Evolutionary conservation across 2,113 vertebrate species (phyloP), one percentile per base, ranked within the genome.

Genomic region (Rhadina sibilatrix): DNA sequence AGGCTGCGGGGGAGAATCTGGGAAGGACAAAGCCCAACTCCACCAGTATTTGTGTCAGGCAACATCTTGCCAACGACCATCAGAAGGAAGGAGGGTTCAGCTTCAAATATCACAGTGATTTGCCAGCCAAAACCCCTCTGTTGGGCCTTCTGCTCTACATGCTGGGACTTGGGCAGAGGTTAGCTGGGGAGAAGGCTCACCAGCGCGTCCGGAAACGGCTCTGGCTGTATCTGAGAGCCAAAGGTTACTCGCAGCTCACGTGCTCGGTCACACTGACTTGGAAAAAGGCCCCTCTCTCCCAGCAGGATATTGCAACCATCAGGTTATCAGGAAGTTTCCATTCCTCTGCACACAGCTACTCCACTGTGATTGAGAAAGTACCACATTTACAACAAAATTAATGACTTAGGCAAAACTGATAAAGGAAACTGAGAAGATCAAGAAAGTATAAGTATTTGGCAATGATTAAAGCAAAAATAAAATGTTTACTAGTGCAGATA

Each of bases 131-230:
- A 82, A 7, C 21, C 65, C 15, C 80, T 71, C 69, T 89, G 44
- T 5, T 89, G 54, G 72, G 44, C 69, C 77, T 93, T 97, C 92
- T 91, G 83, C 72, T 94, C 10, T 47, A 3, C 44, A 5, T 85
- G 47, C 69, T 89, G 69, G 52, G 35, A 30, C 18, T 47, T 82
- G 70, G 38, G 44, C 52, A 93, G 65, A 71, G 47, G 56, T 74
- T 31, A 77, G 21, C 6, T 0, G 0, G 13, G 42, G 22, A 75
- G 46, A 52, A 1, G 4, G 76, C 37, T 65, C 70, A 77, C 11
- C 46, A 72, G 9, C 1, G 1, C 0, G 0, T 40, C 49, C 2
- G 0, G 40, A 89, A 90, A 63, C 2, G 42, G 20, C 50, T 57
- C 46, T 46, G 70, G 25, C 37, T 86, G 0, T 44, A 22, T 76